A percentile compares a stretch with the other conserved stretches of the same genome.
Evolutionary conservation across 2,797 vertebrate species (phyloP).

Genomic region (Eospalax fontanierii): DNA sequence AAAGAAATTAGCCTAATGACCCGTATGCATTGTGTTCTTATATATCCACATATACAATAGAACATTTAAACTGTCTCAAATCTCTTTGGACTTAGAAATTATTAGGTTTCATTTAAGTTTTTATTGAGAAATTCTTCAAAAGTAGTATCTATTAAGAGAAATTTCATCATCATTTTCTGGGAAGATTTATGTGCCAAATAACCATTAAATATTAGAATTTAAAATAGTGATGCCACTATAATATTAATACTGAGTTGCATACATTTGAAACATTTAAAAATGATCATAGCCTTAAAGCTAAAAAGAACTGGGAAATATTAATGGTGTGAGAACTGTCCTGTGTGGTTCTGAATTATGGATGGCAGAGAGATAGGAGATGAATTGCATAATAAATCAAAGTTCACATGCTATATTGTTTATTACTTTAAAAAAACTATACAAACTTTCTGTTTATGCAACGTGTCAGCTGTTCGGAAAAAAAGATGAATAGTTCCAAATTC

Average conservation of each 20-base stretch:
- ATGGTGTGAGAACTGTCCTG: conserved; percentile 88
- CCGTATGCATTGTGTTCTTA: neutral
- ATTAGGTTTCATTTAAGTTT: conserved; percentile 69
- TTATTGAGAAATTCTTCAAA: conserved; percentile 77
- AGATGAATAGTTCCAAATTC: conserved; percentile 89
- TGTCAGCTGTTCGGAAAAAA: conserved; percentile 89
- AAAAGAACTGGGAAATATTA: conserved; percentile 90
- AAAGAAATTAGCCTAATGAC: conserved; percentile 29
- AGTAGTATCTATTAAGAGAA: conserved; percentile 73
- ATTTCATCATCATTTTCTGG: conserved; percentile 77
- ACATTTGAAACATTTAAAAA: conserved; percentile 91
- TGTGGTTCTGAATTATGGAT: conserved; percentile 90
- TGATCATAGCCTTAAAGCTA: conserved; percentile 90
- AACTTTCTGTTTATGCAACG: conserved; percentile 89
- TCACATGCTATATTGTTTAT: conserved; percentile 89
- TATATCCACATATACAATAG: conserved; percentile 39
- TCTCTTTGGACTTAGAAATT: conserved; percentile 37
- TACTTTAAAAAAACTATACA: conserved; percentile 83
- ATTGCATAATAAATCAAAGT: conserved; percentile 92
- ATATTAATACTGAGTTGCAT: conserved; percentile 90
- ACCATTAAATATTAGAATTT: conserved; percentile 88
- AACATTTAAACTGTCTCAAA: conserved; percentile 30
- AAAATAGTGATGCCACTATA: conserved; percentile 87
- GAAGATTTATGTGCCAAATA: conserved; percentile 85
- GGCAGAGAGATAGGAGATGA: conserved; percentile 90